phyloP scores from a whole-genome alignment of 1,140 invertebrate genomes.

The Papilio glaucus region DNA sequence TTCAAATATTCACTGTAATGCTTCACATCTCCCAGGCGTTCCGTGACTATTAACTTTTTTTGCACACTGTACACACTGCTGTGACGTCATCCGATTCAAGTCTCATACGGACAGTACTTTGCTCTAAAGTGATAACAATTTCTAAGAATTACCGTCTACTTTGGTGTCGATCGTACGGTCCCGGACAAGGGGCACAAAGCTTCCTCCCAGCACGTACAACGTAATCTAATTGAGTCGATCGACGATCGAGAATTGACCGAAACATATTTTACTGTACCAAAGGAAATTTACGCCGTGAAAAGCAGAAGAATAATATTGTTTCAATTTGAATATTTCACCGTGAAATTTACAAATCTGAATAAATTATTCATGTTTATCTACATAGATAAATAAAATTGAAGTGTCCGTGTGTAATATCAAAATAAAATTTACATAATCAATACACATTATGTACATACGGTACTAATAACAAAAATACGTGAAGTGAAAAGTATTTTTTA shows the following conservation, averaged over 20 bases:
- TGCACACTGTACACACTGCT: background rate
- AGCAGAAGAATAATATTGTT: conserved; percentile 21
- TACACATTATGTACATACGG: too few species aligned
- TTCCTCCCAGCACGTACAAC: conserved; percentile 25
- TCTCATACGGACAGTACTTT: too few species aligned
- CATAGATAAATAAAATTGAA: too few species aligned
- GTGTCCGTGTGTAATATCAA: too few species aligned
- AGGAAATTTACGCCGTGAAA: conserved; percentile 8
- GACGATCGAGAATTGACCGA: conserved; percentile 28
- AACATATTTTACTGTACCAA: conserved; percentile 27
- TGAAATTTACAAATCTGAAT: conserved; percentile 16
- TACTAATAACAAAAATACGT: too few species aligned
- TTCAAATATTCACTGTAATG: too few species aligned
- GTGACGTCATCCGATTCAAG: too few species aligned
- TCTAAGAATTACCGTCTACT: background rate
- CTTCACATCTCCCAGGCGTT: too few species aligned
- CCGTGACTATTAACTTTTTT: background rate
- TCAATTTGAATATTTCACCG: background rate
- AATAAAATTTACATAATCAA: too few species aligned
- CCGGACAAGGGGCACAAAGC: conserved; percentile 11
- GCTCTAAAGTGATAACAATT: background rate
- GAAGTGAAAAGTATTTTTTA: too few species aligned
- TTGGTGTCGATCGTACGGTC: conserved; percentile 1
- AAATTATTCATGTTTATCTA: background rate
- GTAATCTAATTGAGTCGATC: conserved; percentile 27